Percentiles rank a stretch among this genome's conserved stretches.
Conservation (phyloP, 1,140 invertebrate genomes). For the Paraescarpia echinospica region DNA sequence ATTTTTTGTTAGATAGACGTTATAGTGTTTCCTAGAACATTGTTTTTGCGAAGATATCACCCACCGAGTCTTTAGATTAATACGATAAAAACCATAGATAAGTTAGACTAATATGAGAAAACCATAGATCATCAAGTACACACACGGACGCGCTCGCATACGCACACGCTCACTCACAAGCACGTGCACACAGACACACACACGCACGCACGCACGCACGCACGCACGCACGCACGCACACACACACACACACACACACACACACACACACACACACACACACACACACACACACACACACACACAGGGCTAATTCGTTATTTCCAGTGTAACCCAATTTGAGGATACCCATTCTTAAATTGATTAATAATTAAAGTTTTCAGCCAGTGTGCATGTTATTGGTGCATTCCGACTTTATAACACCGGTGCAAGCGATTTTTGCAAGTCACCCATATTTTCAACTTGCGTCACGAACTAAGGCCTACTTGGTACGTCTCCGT, state of each 20-base stretch:
- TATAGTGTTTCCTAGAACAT: no score
- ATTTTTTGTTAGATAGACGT: no score
- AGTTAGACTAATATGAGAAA: no score
- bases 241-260: conserved; percentile 11
- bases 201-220: background rate
- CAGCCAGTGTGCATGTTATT: background rate
- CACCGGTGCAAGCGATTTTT: background rate
- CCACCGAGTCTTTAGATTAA: no score
- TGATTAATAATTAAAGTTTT: background rate
- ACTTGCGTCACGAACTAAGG: background rate
- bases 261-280: background rate
- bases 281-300: no score
- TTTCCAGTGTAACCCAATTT: no score
- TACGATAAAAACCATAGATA: no score
- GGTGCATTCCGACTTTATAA: background rate
- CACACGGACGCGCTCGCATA: no score
- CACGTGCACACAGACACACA: background rate
- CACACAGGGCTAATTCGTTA: no score
- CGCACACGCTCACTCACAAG: background rate
- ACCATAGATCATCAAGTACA: no score
- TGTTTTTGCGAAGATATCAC: no score
- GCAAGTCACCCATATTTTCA: background rate
- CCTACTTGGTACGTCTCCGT: background rate
- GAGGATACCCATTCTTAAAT: background rate
- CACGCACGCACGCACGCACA: conserved; percentile 12